Conservation (phyloP, 1,140 invertebrate genomes). For the Chrysoperla carnea region DNA sequence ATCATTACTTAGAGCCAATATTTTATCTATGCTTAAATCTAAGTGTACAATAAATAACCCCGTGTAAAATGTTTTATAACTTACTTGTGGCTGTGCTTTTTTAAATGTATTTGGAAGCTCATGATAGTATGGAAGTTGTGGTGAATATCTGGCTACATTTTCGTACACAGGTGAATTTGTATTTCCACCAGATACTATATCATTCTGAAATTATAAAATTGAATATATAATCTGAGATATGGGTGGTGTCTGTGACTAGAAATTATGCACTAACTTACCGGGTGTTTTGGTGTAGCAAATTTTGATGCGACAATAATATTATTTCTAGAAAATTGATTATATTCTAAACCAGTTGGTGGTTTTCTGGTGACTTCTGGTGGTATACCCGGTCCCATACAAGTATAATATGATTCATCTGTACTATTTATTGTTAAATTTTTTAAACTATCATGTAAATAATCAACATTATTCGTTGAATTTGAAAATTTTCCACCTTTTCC, state of each 20-base stretch:
- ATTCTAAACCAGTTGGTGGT: conserved; percentile 20
- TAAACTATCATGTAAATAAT: too few species aligned
- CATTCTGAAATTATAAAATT: conserved; percentile 20
- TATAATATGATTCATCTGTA: not conserved
- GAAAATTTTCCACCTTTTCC: too few species aligned
- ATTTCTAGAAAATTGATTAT: conserved; percentile 42
- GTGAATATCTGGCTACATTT: conserved; percentile 59
- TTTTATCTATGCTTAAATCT: too few species aligned
- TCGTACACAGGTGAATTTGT: conserved; percentile 51
- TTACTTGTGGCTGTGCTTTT: conserved; percentile 26
- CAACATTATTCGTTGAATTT: too few species aligned
- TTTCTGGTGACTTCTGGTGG: not conserved
- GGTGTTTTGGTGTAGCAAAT: conserved; percentile 52
- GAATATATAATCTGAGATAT: too few species aligned
- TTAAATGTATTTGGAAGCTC: conserved; percentile 24
- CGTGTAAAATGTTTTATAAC: not conserved
- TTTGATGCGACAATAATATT: conserved; percentile 53
- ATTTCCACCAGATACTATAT: conserved; percentile 26
- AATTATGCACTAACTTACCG: too few species aligned
- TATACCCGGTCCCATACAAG: not conserved
- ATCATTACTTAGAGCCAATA: too few species aligned
- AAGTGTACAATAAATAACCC: too few species aligned
- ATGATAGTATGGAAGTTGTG: conserved; percentile 42
- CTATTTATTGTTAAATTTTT: not conserved
- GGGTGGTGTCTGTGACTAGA: too few species aligned